phyloP scores from a whole-genome alignment of 2,888 invertebrate genomes.

The Merodon equestris region DNA sequence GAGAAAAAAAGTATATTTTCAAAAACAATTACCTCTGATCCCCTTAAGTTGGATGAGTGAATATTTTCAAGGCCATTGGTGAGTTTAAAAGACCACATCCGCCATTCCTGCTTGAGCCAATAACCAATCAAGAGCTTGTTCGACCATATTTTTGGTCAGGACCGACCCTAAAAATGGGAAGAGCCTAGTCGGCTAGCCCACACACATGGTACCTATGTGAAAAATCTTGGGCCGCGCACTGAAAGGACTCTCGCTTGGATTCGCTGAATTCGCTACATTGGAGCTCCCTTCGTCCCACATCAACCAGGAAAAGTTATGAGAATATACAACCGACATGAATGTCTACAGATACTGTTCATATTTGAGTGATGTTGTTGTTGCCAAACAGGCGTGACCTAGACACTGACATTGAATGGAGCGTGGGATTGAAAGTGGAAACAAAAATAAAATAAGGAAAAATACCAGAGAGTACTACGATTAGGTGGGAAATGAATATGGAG shows the following conservation, averaged over 20 bases:
- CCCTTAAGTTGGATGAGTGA: slow-evolving; percentile 4
- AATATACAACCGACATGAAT: slow-evolving; percentile 39
- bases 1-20: no score
- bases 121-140: slow-evolving; percentile 53
- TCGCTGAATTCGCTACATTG: slow-evolving; percentile 26
- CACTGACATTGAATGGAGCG: slow-evolving; percentile 56
- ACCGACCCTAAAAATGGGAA: slow-evolving; percentile 51
- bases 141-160: no score
- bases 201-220: slow-evolving; percentile 43
- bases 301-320: slow-evolving; percentile 10
- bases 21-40: slow-evolving; percentile 21
- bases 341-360: slow-evolving; percentile 12
- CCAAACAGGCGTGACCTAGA: slow-evolving; percentile 60
- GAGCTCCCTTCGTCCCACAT: slow-evolving; percentile 4
- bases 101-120: slow-evolving; percentile 12
- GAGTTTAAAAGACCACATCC: not conserved
- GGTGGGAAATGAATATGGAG: slow-evolving; percentile 28
- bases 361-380: slow-evolving; percentile 38
- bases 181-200: slow-evolving; percentile 27
- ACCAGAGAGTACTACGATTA: slow-evolving; percentile 21
- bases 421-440: slow-evolving; percentile 17
- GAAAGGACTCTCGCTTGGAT: slow-evolving; percentile 22
- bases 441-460: slow-evolving; percentile 7
- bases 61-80: slow-evolving; percentile 33
- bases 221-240: not conserved